These are phyloP conservation scores for Abrostola triplasia DNA, from an alignment of 2,888 invertebrate genomes.

Conservation along the genomic window DNA sequence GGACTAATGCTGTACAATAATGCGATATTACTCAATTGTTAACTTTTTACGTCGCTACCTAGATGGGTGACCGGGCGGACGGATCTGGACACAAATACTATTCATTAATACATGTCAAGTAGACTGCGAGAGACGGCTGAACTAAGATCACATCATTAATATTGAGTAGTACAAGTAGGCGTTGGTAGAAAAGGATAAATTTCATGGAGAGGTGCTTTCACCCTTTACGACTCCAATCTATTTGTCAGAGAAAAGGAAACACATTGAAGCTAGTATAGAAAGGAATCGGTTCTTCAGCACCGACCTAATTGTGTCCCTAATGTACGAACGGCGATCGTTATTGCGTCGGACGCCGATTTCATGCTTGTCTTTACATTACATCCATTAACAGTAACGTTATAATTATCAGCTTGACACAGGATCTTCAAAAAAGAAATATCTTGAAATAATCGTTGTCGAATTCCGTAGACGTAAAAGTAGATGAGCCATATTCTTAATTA, in stretches of 20 bases:
- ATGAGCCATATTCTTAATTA: too few relatives aligned
- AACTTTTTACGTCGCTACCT: conserved; percentile 54
- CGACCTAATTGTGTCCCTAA: conserved; percentile 57
- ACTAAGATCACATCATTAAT: conserved; percentile 88
- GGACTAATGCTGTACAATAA: conserved; percentile 44
- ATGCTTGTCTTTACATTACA: conserved; percentile 64
- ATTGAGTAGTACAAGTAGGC: conserved; percentile 84
- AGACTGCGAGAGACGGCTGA: conserved; percentile 81
- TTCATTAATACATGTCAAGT: conserved; percentile 85
- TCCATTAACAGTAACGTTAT: conserved; percentile 39
- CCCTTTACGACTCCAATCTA: conserved; percentile 83
- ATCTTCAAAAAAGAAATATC: too few relatives aligned
- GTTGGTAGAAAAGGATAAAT: conserved; percentile 80
- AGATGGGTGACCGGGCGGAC: conserved; percentile 73
- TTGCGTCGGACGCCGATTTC: conserved; percentile 63
- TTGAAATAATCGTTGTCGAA: too few relatives aligned
- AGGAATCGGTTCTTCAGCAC: conserved; percentile 54
- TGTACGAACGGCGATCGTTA: conserved; percentile 53
- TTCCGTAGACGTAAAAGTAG: too few relatives aligned
- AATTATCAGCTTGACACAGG: conserved; percentile 30
- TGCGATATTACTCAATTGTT: conserved; percentile 59
- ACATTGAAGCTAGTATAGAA: conserved; percentile 66
- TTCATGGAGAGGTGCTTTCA: conserved; percentile 82
- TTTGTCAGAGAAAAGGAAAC: conserved; percentile 76
- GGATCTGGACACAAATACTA: conserved; percentile 79